Conservation (phyloP, 2,797 vertebrate genomes). For the Sebastes minor region DNA sequence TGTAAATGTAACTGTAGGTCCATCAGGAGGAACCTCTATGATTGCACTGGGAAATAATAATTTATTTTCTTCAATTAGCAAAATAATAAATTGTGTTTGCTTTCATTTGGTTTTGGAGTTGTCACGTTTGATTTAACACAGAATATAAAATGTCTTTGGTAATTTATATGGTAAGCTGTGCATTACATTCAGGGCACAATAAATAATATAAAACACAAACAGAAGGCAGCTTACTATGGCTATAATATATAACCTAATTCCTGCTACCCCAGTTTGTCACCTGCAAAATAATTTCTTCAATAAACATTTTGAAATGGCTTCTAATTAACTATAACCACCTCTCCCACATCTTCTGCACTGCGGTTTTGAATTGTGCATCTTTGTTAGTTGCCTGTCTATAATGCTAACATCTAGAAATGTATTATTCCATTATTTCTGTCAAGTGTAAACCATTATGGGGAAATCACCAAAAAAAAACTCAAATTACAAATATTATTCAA, state of each 20-base stretch:
- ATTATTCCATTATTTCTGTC: background rate
- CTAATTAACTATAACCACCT: background rate
- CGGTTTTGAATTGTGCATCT: background rate
- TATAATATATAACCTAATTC: background rate
- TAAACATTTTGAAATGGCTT: background rate
- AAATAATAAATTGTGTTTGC: background rate
- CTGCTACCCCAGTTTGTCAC: background rate
- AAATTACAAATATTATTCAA: background rate
- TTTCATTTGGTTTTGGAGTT: background rate
- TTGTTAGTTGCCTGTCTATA: background rate
- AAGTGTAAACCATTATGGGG: background rate
- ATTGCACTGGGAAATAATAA: background rate
- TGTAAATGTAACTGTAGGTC: background rate
- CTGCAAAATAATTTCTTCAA: background rate
- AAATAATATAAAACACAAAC: background rate
- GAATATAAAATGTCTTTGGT: background rate
- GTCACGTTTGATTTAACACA: background rate
- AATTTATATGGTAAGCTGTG: background rate
- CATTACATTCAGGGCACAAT: background rate
- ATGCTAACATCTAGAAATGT: background rate
- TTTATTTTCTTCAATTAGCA: background rate
- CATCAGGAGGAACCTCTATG: background rate
- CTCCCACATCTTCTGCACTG: accelerated
- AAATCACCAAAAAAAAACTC: background rate
- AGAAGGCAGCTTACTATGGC: background rate